These are phyloP conservation scores for Stichodactyla mertensii DNA, from an alignment of 64 coral and sea anemone species.

Conservation along the genomic window DNA sequence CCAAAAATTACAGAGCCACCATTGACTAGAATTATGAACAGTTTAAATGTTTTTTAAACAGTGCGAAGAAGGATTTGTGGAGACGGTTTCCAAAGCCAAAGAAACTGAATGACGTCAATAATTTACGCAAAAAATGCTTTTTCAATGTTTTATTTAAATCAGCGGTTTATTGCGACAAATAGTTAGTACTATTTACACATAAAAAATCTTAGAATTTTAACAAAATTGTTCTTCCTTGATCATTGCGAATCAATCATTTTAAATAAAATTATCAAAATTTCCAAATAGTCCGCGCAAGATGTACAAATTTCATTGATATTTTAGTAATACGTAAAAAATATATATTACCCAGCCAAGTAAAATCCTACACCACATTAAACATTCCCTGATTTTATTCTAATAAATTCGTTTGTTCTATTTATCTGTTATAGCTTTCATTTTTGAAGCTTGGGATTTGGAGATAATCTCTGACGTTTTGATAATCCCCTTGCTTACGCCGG, in stretches of 20 bases:
- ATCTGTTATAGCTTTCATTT: conserved; percentile 78
- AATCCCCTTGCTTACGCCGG: conserved; percentile 93
- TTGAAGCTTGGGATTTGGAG: conserved; percentile 52
- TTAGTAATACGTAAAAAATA: not conserved
- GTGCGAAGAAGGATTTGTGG: not conserved
- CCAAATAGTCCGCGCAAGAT: too few relatives aligned
- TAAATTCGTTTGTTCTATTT: not conserved
- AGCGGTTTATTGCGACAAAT: not conserved
- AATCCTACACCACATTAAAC: not conserved
- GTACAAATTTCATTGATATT: not conserved
- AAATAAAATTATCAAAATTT: not conserved
- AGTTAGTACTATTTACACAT: not conserved
- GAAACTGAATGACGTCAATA: not conserved
- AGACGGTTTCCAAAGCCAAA: not conserved
- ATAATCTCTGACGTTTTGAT: conserved; percentile 93
- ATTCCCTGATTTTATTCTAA: not conserved
- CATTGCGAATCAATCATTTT: not conserved
- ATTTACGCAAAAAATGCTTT: not conserved
- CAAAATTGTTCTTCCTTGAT: not conserved
- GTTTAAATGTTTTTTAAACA: not conserved
- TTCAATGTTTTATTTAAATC: not conserved
- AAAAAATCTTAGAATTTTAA: not conserved
- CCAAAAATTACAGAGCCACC: not conserved
- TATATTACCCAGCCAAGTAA: not conserved
- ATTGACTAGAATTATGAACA: not conserved